Percentiles rank a stretch among this genome's conserved stretches.
phyloP scores from a whole-genome alignment of 2,113 vertebrate species.

The Antidorcas marsupialis region DNA sequence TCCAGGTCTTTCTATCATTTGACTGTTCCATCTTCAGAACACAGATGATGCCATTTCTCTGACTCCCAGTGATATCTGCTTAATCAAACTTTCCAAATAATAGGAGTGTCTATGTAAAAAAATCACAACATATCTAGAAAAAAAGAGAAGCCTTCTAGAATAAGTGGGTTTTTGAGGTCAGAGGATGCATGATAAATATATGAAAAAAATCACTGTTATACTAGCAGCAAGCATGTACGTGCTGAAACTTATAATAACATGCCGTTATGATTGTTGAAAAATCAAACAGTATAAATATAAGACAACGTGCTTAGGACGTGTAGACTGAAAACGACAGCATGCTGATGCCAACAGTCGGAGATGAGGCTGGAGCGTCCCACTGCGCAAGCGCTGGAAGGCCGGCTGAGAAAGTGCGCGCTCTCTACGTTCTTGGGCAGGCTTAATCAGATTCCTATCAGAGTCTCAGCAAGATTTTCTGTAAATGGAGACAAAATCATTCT shows the following conservation, averaged over 20 bases:
- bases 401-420: accelerated
- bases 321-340: background rate
- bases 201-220: background rate
- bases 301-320: background rate
- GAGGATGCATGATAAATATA: background rate
- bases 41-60: background rate
- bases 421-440: background rate
- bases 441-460: background rate
- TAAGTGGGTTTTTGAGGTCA: background rate
- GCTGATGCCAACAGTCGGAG: background rate
- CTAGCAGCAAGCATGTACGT: background rate
- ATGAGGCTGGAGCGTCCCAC: background rate
- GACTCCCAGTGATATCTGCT: background rate
- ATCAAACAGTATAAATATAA: background rate
- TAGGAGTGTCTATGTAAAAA: background rate
- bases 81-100: background rate
- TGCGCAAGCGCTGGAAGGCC: accelerated
- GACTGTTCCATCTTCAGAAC: background rate
- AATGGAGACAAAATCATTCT: background rate
- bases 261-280: background rate
- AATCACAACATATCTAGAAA: background rate
- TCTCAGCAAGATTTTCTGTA: background rate
- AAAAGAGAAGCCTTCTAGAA: background rate
- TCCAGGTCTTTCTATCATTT: background rate
- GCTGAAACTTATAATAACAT: background rate